Evolutionary conservation across 2,797 vertebrate species (phyloP).

Genomic region (Anguilla obscura): DNA sequence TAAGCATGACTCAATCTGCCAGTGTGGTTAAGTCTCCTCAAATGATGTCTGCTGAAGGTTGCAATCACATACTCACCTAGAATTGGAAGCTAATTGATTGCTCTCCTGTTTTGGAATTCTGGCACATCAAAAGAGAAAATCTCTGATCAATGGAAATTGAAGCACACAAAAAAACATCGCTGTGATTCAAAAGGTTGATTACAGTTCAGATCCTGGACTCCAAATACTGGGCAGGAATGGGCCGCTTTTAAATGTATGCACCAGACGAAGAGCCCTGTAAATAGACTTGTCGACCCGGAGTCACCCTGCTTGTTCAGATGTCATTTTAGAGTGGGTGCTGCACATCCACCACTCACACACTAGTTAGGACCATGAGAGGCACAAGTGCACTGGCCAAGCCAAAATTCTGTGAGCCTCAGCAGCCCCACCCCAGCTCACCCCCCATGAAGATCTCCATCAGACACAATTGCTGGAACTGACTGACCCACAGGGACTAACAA

Average conservation of each 20-base stretch:
- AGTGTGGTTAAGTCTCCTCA: not conserved
- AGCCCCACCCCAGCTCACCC: not conserved
- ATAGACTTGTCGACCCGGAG: not conserved
- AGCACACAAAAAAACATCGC: not conserved
- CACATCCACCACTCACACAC: conserved; percentile 2
- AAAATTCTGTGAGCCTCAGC: not conserved
- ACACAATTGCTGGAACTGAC: not conserved
- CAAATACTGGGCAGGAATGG: not conserved
- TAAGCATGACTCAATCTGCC: not conserved
- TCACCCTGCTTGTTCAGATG: conserved; percentile 12
- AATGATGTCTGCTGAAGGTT: not conserved
- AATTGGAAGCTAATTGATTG: not conserved
- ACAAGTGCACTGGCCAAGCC: not conserved
- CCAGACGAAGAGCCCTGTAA: not conserved
- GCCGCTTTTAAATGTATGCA: not conserved
- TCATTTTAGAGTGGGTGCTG: not conserved
- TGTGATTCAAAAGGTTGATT: not conserved
- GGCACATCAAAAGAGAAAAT: not conserved
- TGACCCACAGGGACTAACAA: not conserved
- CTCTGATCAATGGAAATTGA: not conserved
- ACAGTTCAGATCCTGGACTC: not conserved
- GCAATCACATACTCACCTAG: not conserved
- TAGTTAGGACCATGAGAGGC: not conserved
- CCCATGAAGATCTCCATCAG: not conserved
- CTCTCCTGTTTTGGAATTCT: not conserved